A percentile compares a stretch with the other conserved stretches of the same genome.
Evolutionary conservation across 2,888 invertebrate species (phyloP).

Genomic region (Melipona beecheii): DNA sequence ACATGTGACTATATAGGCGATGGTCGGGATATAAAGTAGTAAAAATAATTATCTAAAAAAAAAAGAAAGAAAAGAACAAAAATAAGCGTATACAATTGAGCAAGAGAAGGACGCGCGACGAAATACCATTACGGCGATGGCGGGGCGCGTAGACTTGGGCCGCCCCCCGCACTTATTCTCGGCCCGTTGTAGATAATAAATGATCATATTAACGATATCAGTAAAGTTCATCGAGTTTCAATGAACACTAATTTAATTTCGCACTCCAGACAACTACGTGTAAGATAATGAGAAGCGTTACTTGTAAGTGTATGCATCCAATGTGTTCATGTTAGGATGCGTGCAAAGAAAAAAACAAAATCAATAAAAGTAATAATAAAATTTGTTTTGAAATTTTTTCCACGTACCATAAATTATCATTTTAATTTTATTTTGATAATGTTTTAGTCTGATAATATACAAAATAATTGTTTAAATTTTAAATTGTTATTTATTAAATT

Average conservation of each 20-base stretch:
- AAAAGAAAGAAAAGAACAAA: constrained; percentile 26
- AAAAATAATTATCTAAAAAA: constrained; percentile 59
- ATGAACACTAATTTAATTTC: constrained; percentile 72
- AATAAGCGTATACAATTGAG: constrained; percentile 64
- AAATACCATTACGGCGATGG: constrained; percentile 82
- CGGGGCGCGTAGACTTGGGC: constrained; percentile 84
- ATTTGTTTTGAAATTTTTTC: constrained; percentile 37
- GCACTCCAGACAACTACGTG: constrained; percentile 76
- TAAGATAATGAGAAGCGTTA: constrained; percentile 77
- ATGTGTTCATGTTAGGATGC: constrained; percentile 83
- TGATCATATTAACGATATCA: constrained; percentile 71
- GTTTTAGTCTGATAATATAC: not conserved
- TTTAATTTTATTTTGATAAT: not conserved
- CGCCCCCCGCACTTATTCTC: constrained; percentile 83
- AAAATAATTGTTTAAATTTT: not conserved
- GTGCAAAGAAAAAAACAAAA: constrained; percentile 79
- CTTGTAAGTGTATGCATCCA: constrained; percentile 80
- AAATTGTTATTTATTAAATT: not conserved
- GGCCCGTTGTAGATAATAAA: constrained; percentile 84
- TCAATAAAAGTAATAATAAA: constrained; percentile 81
- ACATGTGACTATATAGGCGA: constrained; percentile 61
- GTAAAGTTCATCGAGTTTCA: constrained; percentile 73
- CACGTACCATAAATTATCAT: not conserved
- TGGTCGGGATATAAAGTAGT: constrained; percentile 66
- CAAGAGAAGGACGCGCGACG: constrained; percentile 82